phyloP scores from a whole-genome alignment of 2,797 vertebrate species.

The Peromyscus nudipes region DNA sequence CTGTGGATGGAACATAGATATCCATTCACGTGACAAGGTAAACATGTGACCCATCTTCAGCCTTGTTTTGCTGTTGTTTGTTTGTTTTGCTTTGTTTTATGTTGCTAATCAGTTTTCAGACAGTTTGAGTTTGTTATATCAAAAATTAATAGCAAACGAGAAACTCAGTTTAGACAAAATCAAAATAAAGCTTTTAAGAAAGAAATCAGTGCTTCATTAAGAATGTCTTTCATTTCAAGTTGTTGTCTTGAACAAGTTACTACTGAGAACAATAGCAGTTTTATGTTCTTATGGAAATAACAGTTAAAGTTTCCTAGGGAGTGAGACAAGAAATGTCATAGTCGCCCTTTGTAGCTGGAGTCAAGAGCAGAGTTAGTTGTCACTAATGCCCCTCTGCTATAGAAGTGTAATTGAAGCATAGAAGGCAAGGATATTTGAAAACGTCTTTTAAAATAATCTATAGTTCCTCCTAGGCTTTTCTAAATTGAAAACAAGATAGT shows the following conservation, averaged over 20 bases:
- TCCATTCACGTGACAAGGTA: background rate
- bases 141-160: background rate
- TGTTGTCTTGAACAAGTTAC: background rate
- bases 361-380: background rate
- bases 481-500: conserved; percentile 71
- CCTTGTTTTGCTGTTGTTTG: background rate
- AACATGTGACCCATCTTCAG: background rate
- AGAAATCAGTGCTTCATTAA: background rate
- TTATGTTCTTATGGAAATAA: conserved; percentile 1
- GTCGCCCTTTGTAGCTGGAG: background rate
- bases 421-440: conserved; percentile 42
- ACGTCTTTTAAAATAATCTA: conserved; percentile 63
- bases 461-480: conserved; percentile 61
- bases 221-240: conserved; percentile 15
- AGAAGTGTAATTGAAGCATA: conserved; percentile 53
- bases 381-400: background rate
- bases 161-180: background rate
- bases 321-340: background rate
- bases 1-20: background rate
- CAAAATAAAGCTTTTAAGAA: background rate
- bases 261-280: background rate
- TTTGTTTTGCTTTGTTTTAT: background rate
- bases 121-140: background rate
- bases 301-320: background rate
- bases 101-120: background rate